Evolutionary conservation across 1,140 invertebrate genomes (phyloP).

Genomic region (Papilio polyxenes): DNA sequence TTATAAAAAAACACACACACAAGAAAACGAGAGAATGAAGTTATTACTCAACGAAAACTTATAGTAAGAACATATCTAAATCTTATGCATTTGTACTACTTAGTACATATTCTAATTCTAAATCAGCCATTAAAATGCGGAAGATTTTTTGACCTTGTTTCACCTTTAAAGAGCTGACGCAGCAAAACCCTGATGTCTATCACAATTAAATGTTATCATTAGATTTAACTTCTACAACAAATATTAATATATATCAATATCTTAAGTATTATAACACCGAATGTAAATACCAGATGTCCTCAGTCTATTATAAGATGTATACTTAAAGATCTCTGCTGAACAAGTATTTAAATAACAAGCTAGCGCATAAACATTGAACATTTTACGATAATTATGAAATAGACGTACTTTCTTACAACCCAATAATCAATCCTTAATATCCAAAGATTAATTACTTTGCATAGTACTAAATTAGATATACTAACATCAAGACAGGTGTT

Average conservation of each 20-base stretch:
- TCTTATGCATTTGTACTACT: not conserved
- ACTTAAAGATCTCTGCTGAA: not conserved
- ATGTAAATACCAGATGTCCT: not conserved
- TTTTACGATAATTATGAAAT: no score
- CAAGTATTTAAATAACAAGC: not conserved
- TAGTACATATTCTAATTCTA: not conserved
- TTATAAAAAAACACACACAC: no score
- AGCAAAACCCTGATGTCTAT: slow-evolving; percentile 1
- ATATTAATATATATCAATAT: not conserved
- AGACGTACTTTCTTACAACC: no score
- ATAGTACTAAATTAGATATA: no score
- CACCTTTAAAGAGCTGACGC: not conserved
- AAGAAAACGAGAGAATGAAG: not conserved
- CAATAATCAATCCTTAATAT: no score
- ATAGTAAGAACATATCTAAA: no score
- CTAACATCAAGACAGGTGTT: no score
- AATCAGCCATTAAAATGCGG: not conserved
- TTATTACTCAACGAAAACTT: no score
- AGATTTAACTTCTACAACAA: not conserved
- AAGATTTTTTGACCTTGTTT: not conserved
- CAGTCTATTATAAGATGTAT: not conserved
- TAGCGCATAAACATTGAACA: not conserved
- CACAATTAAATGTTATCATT: not conserved
- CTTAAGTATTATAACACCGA: slow-evolving; percentile 16
- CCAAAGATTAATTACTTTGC: no score